Evolutionary conservation across 2,888 invertebrate species (phyloP).

Genomic region (Rosalia funebris): DNA sequence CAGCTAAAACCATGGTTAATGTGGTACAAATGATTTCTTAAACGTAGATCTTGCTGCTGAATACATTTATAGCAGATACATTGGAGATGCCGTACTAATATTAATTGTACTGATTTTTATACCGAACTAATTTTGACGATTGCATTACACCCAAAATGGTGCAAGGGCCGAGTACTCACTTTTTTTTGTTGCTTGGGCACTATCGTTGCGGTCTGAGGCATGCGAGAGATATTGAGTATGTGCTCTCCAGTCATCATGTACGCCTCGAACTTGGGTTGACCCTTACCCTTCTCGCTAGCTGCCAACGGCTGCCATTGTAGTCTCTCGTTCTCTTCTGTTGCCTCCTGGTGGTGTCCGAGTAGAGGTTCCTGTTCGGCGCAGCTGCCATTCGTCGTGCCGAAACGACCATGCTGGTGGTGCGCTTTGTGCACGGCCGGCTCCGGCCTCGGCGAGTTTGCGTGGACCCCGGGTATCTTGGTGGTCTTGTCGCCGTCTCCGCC

Average conservation of each 20-base stretch:
- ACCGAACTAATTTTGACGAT: too few relatives aligned
- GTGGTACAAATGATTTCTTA: too few relatives aligned
- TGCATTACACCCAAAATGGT: too few relatives aligned
- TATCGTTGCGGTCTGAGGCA: constrained; percentile 74
- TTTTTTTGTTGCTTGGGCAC: constrained; percentile 70
- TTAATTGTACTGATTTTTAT: too few relatives aligned
- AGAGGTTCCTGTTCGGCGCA: constrained; percentile 54
- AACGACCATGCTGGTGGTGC: constrained; percentile 52
- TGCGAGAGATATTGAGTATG: constrained; percentile 90
- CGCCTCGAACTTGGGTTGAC: constrained; percentile 80
- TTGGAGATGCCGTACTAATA: too few relatives aligned
- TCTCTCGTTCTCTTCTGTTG: constrained; percentile 65
- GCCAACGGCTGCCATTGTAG: constrained; percentile 68
- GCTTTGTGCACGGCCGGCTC: constrained; percentile 40
- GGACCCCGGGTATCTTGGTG: constrained; percentile 62
- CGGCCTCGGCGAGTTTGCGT: constrained; percentile 45
- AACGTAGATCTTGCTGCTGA: too few relatives aligned
- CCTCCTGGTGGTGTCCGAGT: constrained; percentile 52
- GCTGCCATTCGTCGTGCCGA: constrained; percentile 67
- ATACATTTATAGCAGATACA: too few relatives aligned
- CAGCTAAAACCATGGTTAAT: too few relatives aligned
- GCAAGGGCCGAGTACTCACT: too few relatives aligned
- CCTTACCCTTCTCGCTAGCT: constrained; percentile 57
- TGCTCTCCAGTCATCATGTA: constrained; percentile 99
- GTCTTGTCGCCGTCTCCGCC: constrained; percentile 54